Percentiles rank a stretch among this genome's conserved stretches.
Evolutionary conservation across 2,797 vertebrate species (phyloP).

Genomic region (Phalanger gymnotis): DNA sequence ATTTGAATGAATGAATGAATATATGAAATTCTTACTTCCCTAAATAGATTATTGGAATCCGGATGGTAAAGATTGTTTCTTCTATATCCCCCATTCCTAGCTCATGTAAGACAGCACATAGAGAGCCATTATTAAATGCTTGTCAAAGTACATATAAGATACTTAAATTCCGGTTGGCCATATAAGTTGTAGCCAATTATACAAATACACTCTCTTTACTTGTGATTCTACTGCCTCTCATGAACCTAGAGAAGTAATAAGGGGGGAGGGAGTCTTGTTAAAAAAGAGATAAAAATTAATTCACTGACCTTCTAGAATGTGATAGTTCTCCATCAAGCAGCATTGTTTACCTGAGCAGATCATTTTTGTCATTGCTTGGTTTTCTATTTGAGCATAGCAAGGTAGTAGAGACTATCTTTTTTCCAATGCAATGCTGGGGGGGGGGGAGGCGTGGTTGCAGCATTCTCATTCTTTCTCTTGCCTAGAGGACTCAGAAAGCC

Average conservation of each 20-base stretch:
- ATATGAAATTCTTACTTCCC: neutral
- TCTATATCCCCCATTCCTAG: neutral
- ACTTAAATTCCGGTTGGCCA: neutral
- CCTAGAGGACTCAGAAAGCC: neutral
- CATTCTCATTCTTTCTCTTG: neutral
- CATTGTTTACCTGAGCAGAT: neutral
- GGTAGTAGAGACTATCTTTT: neutral
- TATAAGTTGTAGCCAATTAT: neutral
- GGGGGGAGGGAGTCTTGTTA: neutral
- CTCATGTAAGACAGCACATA: neutral
- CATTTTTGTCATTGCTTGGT: neutral
- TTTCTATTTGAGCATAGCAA: neutral
- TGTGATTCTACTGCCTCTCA: neutral
- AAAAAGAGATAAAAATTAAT: neutral
- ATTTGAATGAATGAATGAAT: neutral
- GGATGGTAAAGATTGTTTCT: neutral
- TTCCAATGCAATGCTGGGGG: neutral
- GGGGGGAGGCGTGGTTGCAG: accelerated
- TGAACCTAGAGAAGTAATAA: neutral
- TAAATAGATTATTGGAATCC: neutral
- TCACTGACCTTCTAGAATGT: neutral
- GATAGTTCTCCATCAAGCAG: neutral
- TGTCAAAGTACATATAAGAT: neutral
- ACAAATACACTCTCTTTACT: neutral
- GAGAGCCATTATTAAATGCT: neutral